phyloP scores from a whole-genome alignment of 2,113 vertebrate species.

The Empidonax alnorum region DNA sequence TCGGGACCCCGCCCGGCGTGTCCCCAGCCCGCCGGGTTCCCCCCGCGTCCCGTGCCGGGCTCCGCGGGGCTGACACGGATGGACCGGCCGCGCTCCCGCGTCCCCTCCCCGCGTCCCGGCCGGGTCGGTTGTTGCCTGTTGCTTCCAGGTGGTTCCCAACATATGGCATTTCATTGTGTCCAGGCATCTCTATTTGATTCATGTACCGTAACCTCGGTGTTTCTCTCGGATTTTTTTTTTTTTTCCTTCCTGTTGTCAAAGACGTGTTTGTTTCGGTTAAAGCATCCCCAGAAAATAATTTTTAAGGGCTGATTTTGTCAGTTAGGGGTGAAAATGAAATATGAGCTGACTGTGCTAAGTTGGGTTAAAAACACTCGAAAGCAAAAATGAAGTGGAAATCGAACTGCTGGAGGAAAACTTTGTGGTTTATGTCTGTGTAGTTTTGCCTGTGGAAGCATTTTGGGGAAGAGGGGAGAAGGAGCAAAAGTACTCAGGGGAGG shows the following conservation, averaged over 20 bases:
- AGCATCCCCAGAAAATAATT: background rate
- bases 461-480: background rate
- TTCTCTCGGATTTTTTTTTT: background rate
- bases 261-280: background rate
- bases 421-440: background rate
- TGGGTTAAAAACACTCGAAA: background rate
- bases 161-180: background rate
- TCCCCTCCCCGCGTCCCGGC: background rate
- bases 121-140: background rate
- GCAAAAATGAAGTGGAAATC: background rate
- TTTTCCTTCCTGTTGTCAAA: no score
- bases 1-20: background rate
- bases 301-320: background rate
- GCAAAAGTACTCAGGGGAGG: no score
- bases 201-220: accelerated
- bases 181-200: background rate
- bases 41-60: background rate
- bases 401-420: background rate
- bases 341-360: background rate
- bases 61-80: background rate
- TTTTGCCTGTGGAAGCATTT: background rate
- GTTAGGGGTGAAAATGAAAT: background rate
- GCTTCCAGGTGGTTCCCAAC: background rate
- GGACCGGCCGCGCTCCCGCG: background rate
- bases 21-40: background rate